phyloP scores from a whole-genome alignment of 92 coral and sea anemone genomes.

The Zoanthus gigantus region DNA sequence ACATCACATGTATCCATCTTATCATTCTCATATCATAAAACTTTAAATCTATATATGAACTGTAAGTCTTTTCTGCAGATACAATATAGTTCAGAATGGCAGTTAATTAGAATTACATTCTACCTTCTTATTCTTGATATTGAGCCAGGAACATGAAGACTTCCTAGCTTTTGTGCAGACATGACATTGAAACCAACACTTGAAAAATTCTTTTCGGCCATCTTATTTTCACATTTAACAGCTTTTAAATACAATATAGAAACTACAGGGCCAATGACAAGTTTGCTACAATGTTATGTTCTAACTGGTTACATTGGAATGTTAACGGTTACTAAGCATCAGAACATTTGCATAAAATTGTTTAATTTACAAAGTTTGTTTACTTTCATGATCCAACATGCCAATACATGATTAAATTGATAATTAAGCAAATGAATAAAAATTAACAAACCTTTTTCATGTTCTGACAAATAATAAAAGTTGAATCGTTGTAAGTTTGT shows the following conservation, averaged over 20 bases:
- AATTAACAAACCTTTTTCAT: neutral
- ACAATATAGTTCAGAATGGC: no score
- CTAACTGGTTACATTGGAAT: neutral
- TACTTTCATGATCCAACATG: neutral
- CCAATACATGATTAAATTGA: neutral
- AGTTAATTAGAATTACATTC: neutral
- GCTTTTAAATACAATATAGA: neutral
- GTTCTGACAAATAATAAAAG: neutral
- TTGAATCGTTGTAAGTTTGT: no score
- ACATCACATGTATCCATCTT: no score
- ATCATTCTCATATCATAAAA: no score
- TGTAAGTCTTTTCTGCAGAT: no score
- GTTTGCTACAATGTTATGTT: neutral
- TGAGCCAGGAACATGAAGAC: conserved; percentile 62
- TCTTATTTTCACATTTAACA: neutral
- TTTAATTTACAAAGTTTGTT: neutral
- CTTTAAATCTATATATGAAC: no score
- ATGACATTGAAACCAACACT: conserved; percentile 36
- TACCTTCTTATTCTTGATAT: conserved; percentile 53
- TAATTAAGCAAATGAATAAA: neutral
- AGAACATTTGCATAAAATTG: conserved; percentile 25
- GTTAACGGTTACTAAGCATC: neutral
- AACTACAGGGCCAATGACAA: neutral
- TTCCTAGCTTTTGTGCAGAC: conserved; percentile 32
- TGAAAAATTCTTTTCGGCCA: conserved; percentile 20